Evolutionary conservation across 2,888 invertebrate genomes (phyloP).

Genomic region (Netelia virgata): DNA sequence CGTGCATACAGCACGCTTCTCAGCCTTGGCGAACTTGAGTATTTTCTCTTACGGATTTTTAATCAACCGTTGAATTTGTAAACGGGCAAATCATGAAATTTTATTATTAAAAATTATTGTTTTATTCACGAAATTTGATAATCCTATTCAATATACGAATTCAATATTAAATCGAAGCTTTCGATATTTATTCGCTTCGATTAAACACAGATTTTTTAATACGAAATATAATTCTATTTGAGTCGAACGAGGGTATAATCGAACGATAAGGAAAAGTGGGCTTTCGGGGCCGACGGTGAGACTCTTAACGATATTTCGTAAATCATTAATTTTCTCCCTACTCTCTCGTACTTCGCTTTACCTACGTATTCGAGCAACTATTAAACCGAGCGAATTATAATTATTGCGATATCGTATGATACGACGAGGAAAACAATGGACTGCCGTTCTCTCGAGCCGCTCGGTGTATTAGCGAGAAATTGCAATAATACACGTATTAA

Average conservation of each 20-base stretch:
- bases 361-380: constrained; percentile 66
- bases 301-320: constrained; percentile 73
- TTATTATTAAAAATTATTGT: too few relatives aligned
- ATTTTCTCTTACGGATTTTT: not conserved
- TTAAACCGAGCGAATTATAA: constrained; percentile 73
- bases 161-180: too few relatives aligned
- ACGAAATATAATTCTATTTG: not conserved
- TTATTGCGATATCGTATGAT: constrained; percentile 62
- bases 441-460: not conserved
- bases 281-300: constrained; percentile 35
- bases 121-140: too few relatives aligned
- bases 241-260: constrained; percentile 3
- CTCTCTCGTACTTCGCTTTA: constrained; percentile 64
- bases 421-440: constrained; percentile 74
- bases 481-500: constrained; percentile 54
- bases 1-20: constrained; percentile 50
- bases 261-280: constrained; percentile 45
- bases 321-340: constrained; percentile 72
- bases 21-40: not conserved
- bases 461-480: constrained; percentile 51
- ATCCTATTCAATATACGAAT: too few relatives aligned
- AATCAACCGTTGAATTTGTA: not conserved
- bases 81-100: too few relatives aligned
- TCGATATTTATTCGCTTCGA: too few relatives aligned
- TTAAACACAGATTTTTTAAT: too few relatives aligned